Base-by-base conservation (phyloP, 2,113 vertebrate genomes). In the Phyllopteryx taeniolatus region DNA sequence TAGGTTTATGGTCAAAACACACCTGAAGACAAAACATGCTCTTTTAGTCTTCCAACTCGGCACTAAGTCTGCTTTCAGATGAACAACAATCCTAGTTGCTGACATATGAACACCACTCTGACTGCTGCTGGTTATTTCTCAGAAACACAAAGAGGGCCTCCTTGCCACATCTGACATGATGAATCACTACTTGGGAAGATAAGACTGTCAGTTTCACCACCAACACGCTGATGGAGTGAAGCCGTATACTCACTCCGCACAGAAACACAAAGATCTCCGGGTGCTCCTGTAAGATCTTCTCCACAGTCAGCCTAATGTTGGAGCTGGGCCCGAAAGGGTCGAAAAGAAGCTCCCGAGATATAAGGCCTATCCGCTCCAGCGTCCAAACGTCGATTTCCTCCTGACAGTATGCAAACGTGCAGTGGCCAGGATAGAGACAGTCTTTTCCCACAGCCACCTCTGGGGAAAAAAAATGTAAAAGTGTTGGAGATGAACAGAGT, bases 331-430 rank as follows among this genome's bases (percentile, higher is more conserved):
- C 95, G 3, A 88, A 91, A 12, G 93, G 92, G 76, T 93, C 92
- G 47, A 97, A 99, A 61, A 99, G 94, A 39, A 94, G 86, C 67
- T 99, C 98, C 49, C 97, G 92, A 67, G 93, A 96, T 72, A 99
- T 96, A 0, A 96, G 95, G 7, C 96, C 97, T 77, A 96, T 99
- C 63, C 98, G 94, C 86, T 99, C 98, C 83, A 98, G 82, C 0
- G 96, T 96, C 98, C 98, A 99, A 71, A 99, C 93, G 1, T 99
- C 98, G 19, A 99, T 98, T 91, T 99, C 98, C 80, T 99, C 98
- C 74, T 99, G 96, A 89, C 95, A 98, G 60, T 99, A 99, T 0
- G 97, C 97, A 85, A 99, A 99, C 0, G 97, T 98, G 86, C 98
- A 99, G 20, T 98, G 95, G 27, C 96, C 96, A 8, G 95, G 95